Percentiles rank a stretch among this genome's conserved stretches.
Evolutionary conservation across 2,888 invertebrate species (phyloP).

Genomic region (Hyposoter didymator): DNA sequence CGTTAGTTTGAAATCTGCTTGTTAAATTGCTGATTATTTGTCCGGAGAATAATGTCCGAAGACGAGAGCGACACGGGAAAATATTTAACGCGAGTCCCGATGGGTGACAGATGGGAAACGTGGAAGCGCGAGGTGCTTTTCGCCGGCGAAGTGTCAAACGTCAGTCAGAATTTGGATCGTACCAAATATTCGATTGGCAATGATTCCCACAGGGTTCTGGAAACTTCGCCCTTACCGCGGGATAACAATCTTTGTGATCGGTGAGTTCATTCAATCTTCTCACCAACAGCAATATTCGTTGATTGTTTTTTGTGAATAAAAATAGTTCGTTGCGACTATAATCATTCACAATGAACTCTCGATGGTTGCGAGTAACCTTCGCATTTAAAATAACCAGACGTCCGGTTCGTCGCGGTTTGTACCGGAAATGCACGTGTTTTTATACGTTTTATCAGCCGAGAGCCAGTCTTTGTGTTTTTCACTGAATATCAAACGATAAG

Average conservation of each 20-base stretch:
- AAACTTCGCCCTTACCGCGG: slow-evolving; percentile 20
- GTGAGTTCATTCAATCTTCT: slow-evolving; percentile 53
- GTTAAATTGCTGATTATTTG: background rate
- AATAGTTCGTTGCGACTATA: background rate
- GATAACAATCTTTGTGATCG: slow-evolving; percentile 49
- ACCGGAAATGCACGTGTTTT: background rate
- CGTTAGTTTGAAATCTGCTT: background rate
- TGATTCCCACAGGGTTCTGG: slow-evolving; percentile 10
- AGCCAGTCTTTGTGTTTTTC: background rate
- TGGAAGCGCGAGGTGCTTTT: slow-evolving; percentile 66
- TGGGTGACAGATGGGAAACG: slow-evolving; percentile 67
- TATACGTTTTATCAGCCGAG: background rate
- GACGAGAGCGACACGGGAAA: slow-evolving; percentile 25
- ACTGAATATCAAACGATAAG: background rate
- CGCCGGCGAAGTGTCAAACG: slow-evolving; percentile 41
- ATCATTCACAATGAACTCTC: background rate
- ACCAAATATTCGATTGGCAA: slow-evolving; percentile 38
- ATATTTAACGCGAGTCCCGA: slow-evolving; percentile 54
- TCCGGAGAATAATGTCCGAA: slow-evolving; percentile 18
- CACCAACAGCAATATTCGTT: slow-evolving; percentile 1
- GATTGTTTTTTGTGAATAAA: background rate
- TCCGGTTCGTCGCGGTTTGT: slow-evolving; percentile 3
- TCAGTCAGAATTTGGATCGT: slow-evolving; percentile 36
- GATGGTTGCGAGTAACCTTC: background rate
- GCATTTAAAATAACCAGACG: background rate